Conservation (phyloP, 2,888 invertebrate genomes). For the Parapristionchus giblindavisi region DNA sequence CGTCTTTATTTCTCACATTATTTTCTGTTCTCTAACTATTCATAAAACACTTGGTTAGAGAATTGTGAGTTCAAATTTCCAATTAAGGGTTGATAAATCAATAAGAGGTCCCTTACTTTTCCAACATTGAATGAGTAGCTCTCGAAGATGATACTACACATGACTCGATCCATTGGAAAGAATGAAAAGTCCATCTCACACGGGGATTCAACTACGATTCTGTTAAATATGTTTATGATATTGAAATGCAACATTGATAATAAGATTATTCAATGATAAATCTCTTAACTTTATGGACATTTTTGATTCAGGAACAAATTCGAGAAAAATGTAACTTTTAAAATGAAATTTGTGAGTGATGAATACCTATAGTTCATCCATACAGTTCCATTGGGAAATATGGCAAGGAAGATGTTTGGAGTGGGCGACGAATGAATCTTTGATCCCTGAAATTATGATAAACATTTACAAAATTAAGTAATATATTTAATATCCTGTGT, state of each 20-base stretch:
- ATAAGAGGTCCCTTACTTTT: too few species aligned
- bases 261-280: not conserved
- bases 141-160: slow-evolving; percentile 68
- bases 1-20: too few species aligned
- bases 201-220: slow-evolving; percentile 66
- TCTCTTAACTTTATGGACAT: not conserved
- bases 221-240: slow-evolving; percentile 36
- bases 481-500: too few species aligned
- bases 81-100: too few species aligned
- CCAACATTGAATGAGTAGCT: slow-evolving; percentile 69
- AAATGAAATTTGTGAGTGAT: not conserved
- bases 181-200: slow-evolving; percentile 68
- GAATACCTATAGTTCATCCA: slow-evolving; percentile 63
- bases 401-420: slow-evolving; percentile 68
- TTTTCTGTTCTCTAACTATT: too few species aligned
- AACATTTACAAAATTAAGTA: not conserved
- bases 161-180: slow-evolving; percentile 66
- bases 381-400: slow-evolving; percentile 69
- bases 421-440: slow-evolving; percentile 66
- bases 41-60: too few species aligned
- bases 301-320: not conserved
- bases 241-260: not conserved
- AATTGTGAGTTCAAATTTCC: too few species aligned
- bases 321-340: not conserved
- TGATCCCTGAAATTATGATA: slow-evolving; percentile 50